Conservation (phyloP, 2,797 vertebrate species). For the Mus spretus region DNA sequence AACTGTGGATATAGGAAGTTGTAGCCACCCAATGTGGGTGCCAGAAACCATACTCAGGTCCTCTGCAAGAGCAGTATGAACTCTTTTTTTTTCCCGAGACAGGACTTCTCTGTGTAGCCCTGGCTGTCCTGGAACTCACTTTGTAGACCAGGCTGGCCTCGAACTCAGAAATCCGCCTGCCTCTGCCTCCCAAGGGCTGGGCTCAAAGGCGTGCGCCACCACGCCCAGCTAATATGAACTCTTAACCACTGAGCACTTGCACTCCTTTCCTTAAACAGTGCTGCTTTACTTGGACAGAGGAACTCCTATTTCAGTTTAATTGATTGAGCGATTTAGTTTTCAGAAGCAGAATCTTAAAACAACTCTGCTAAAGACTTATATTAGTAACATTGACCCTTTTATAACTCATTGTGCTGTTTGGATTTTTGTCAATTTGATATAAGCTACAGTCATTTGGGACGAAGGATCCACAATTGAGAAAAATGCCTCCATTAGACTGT, state of each 20-base stretch:
- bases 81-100: no score
- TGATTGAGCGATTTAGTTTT: slow-evolving; percentile 54
- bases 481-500: neutral
- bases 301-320: slow-evolving; percentile 65
- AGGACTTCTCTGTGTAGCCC: no score
- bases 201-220: no score
- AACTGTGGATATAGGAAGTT: neutral
- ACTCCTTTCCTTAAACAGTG: neutral
- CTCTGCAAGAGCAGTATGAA: neutral
- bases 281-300: slow-evolving; percentile 51
- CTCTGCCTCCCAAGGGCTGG: no score
- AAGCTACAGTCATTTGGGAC: neutral
- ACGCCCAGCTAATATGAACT: neutral
- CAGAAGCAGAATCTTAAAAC: slow-evolving; percentile 53
- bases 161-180: no score
- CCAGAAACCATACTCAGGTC: neutral
- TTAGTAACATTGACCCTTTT: slow-evolving; percentile 53
- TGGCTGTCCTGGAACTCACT: no score
- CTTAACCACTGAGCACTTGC: neutral
- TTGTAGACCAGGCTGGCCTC: no score
- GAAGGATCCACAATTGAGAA: neutral
- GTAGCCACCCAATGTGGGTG: neutral
- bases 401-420: slow-evolving; percentile 16
- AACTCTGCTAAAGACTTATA: slow-evolving; percentile 26
- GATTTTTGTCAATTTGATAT: neutral